Evolutionary conservation across 2,113 vertebrate species (phyloP), one percentile per base, ranked within the genome.

Genomic region (Struthio camelus): DNA sequence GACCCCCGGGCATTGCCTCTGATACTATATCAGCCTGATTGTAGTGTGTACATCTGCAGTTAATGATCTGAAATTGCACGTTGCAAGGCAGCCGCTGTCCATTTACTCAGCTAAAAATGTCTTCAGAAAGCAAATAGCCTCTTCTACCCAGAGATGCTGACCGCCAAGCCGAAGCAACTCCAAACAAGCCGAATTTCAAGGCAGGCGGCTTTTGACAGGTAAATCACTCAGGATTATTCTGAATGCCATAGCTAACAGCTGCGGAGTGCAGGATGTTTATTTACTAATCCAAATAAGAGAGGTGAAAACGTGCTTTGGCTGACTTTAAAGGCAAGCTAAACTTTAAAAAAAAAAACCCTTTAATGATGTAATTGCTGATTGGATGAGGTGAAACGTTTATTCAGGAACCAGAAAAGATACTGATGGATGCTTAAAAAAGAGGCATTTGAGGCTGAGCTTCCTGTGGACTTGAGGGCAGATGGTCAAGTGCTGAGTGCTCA

Each of bases 121-220:
- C 51, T 20, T 36, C 23, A 14, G 58, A 44, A 69, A 83, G 48
- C 50, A 53, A 75, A 79, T 15, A 20, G n/a, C 53, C 64, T 38
- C 1, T 2, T 14, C 64, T n/a, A 1, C 0, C 10, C 69, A 1
- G 2, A 5, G 1, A 10, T 0, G 10, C 58, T 11, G 50, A 32
- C 14, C 36, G 67, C 71, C 40, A 5, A 65, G 23, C 25, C 56
- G 48, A 9, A 36, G 34, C 27, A 2, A 4, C 1, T 32, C 58
- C 48, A 53, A 48, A 61, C 22, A 11, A 65, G 46, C 30, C 14
- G 11, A 24, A 25, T 42, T 66, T 42, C 17, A 11, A 50, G 11
- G 44, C 0, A 0, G 4, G 56, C 27, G 28, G 46, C 59, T 81
- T 51, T 51, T 76, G 85, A 56, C 89, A 80, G 62, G 51, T 44